Evolutionary conservation across 2,797 vertebrate genomes (phyloP).

Genomic region (Artibeus jamaicensis): DNA sequence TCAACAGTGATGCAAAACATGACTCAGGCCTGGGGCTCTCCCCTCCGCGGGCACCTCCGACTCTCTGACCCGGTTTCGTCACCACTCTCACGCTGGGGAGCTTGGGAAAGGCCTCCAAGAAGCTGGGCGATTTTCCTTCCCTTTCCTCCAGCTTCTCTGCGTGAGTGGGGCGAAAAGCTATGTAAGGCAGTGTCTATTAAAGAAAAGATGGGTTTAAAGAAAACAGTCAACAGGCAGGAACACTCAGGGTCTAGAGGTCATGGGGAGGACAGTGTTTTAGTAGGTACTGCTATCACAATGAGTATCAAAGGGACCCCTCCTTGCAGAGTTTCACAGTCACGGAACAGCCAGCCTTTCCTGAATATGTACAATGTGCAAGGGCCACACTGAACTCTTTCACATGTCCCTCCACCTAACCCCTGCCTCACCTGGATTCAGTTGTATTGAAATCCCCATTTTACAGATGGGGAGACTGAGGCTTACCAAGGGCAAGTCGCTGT

Average conservation of each 20-base stretch:
- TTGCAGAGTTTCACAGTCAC: not conserved
- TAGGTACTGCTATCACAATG: not conserved
- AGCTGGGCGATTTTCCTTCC: not conserved
- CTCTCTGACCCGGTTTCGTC: slow-evolving; percentile 42
- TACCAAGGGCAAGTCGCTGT: not conserved
- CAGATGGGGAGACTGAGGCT: not conserved
- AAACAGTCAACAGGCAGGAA: not conserved
- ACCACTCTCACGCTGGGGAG: not conserved
- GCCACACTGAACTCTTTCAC: not conserved
- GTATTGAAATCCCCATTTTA: not conserved
- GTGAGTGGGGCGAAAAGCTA: not conserved
- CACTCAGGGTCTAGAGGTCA: not conserved
- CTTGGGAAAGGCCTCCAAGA: not conserved
- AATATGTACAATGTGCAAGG: accelerated
- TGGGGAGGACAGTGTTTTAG: not conserved
- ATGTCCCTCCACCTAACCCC: not conserved
- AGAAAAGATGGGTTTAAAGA: not conserved
- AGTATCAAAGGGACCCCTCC: not conserved
- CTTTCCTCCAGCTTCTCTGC: not conserved
- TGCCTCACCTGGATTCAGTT: not conserved
- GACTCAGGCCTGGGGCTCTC: slow-evolving; percentile 37
- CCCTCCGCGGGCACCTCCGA: not conserved
- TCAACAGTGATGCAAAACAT: not conserved
- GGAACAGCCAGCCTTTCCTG: not conserved
- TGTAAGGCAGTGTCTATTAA: not conserved